Evolutionary conservation across 2,888 invertebrate species (phyloP).

Genomic region (Cataglyphis rosenhaueri): DNA sequence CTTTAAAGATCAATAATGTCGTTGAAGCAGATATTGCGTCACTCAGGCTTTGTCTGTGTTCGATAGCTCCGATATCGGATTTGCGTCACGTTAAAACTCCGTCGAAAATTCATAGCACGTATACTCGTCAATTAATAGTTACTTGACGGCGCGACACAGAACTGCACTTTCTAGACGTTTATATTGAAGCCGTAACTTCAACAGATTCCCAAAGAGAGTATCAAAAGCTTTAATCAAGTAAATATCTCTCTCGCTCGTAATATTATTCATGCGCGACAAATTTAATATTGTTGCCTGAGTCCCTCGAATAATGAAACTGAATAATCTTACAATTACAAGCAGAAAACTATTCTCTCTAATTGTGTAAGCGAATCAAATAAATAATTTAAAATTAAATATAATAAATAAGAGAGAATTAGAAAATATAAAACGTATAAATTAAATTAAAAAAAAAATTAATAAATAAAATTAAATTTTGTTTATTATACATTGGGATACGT

Average conservation of each 20-base stretch:
- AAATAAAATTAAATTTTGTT: not conserved
- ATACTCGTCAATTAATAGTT: conserved; percentile 57
- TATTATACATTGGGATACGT: not conserved
- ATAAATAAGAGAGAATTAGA: not conserved
- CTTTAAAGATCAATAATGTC: conserved; percentile 39
- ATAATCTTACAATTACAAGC: not conserved
- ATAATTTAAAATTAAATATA: conserved; percentile 9
- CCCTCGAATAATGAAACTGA: conserved; percentile 11
- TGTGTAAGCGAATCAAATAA: conserved; percentile 1
- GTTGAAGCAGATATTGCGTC: conserved; percentile 31
- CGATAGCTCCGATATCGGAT: conserved; percentile 47
- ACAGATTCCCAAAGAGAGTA: conserved; percentile 49
- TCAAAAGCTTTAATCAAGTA: conserved; percentile 53
- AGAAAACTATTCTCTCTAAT: not conserved
- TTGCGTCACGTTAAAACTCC: conserved; percentile 56
- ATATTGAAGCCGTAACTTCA: conserved; percentile 48
- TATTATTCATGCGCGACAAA: conserved; percentile 39
- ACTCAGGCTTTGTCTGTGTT: conserved; percentile 33
- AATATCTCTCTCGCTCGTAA: conserved; percentile 19
- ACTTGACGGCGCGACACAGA: conserved; percentile 52
- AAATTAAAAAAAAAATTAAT: not conserved
- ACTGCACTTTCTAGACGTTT: conserved; percentile 55
- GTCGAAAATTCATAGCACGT: conserved; percentile 54
- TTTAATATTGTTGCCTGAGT: conserved; percentile 18
- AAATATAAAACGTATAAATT: not conserved